Evolutionary conservation across 2,888 invertebrate genomes (phyloP).

Genomic region (Scelioninae gen. 1): DNA sequence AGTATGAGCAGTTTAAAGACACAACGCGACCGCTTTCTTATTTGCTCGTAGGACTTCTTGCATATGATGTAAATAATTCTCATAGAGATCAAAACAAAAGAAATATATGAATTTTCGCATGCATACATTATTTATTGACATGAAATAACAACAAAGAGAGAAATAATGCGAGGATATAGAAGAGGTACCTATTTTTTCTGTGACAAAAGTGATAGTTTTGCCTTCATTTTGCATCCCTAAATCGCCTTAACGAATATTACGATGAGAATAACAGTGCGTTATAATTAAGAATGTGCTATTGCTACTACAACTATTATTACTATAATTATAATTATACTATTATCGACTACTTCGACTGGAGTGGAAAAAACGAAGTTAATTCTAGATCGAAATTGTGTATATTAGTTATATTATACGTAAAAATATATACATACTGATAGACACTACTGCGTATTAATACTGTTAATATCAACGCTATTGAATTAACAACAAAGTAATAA

Average conservation of each 20-base stretch:
- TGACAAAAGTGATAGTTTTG: slow-evolving; percentile 77
- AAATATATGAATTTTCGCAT: slow-evolving; percentile 58
- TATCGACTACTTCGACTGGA: slow-evolving; percentile 68
- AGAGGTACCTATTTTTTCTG: slow-evolving; percentile 72
- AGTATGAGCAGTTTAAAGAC: too few species aligned
- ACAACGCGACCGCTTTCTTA: slow-evolving; percentile 72
- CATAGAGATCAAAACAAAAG: slow-evolving; percentile 58
- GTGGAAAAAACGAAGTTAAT: slow-evolving; percentile 71
- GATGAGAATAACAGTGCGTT: slow-evolving; percentile 71
- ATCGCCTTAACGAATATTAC: slow-evolving; percentile 75
- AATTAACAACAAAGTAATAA: slow-evolving; percentile 62
- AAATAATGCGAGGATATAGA: slow-evolving; percentile 65
- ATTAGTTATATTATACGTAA: slow-evolving; percentile 70
- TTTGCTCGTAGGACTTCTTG: slow-evolving; percentile 72
- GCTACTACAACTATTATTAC: slow-evolving; percentile 72
- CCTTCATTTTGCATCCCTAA: slow-evolving; percentile 79
- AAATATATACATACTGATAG: slow-evolving; percentile 70
- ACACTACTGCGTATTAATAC: slow-evolving; percentile 72
- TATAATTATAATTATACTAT: slow-evolving; percentile 69
- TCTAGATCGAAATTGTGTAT: slow-evolving; percentile 72
- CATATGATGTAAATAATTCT: slow-evolving; percentile 75
- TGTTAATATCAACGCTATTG: slow-evolving; percentile 72
- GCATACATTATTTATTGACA: slow-evolving; percentile 64
- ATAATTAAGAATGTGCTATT: slow-evolving; percentile 73
- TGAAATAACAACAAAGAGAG: slow-evolving; percentile 43